These are phyloP conservation scores for Hypotaenidia philippensis DNA, from an alignment of 2,797 vertebrate genomes.

Conservation along the genomic window DNA sequence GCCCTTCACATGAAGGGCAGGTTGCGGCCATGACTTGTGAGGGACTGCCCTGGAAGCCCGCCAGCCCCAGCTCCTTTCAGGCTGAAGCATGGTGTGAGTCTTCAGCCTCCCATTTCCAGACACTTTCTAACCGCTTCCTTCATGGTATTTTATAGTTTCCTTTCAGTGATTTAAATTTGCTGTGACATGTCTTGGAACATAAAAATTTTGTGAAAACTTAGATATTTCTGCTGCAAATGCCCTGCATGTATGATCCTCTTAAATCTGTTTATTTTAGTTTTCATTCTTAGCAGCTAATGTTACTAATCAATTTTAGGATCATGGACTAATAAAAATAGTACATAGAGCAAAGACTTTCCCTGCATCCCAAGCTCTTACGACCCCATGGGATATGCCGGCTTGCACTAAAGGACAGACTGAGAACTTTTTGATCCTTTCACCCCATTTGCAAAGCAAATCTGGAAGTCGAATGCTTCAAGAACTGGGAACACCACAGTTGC, in stretches of 20 bases:
- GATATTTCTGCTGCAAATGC: background rate
- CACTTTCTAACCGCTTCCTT: constrained; percentile 53
- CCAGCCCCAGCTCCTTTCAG: background rate
- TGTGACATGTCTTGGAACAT: constrained; percentile 16
- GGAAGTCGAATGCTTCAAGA: background rate
- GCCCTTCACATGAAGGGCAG: too few relatives aligned
- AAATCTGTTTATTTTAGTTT: constrained; percentile 13
- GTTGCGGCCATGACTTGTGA: background rate
- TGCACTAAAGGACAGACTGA: background rate
- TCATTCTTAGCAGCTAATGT: background rate
- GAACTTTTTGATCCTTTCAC: background rate
- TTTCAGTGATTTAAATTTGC: constrained; percentile 40
- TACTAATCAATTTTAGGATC: constrained; percentile 7
- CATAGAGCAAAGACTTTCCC: background rate
- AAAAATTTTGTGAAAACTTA: background rate
- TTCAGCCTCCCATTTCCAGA: constrained; percentile 23
- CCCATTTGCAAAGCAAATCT: constrained; percentile 7
- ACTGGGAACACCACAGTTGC: background rate
- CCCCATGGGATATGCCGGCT: background rate
- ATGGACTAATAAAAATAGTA: background rate
- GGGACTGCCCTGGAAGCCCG: background rate
- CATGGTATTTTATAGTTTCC: constrained; percentile 25
- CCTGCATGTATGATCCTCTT: background rate
- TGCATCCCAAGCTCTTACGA: background rate
- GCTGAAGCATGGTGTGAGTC: background rate